Evolutionary conservation across 2,888 invertebrate genomes (phyloP).

Genomic region (Macroteleia sp.): DNA sequence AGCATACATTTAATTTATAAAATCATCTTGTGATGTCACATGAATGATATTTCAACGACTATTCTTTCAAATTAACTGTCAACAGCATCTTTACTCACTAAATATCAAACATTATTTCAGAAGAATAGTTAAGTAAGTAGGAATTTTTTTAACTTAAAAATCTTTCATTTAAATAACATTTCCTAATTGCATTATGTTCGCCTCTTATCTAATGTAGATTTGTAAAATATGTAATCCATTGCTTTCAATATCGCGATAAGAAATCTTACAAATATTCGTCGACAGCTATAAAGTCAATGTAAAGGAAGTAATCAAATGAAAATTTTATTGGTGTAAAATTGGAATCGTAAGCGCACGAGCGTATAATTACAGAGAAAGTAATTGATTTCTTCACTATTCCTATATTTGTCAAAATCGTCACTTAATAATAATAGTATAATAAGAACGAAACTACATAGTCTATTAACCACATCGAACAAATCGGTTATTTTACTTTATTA

Average conservation of each 20-base stretch:
- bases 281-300: slow-evolving; percentile 30
- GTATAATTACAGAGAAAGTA: slow-evolving; percentile 57
- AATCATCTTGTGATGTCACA: no score
- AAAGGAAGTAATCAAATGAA: slow-evolving; percentile 45
- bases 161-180: no score
- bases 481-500: slow-evolving; percentile 3
- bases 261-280: slow-evolving; percentile 19
- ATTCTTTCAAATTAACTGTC: no score
- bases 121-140: no score
- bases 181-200: no score
- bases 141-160: no score
- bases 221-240: slow-evolving; percentile 17
- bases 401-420: slow-evolving; percentile 51
- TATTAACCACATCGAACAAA: slow-evolving; percentile 33
- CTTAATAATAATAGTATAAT: slow-evolving; percentile 21
- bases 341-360: slow-evolving; percentile 35
- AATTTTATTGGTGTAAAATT: slow-evolving; percentile 50
- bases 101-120: no score
- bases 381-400: slow-evolving; percentile 54
- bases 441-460: slow-evolving; percentile 14
- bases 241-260: slow-evolving; percentile 39
- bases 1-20: no score
- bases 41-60: no score
- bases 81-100: no score
- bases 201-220: slow-evolving; percentile 38